phyloP scores from a whole-genome alignment of 2,113 vertebrate genomes.

The Nibea albiflora region DNA sequence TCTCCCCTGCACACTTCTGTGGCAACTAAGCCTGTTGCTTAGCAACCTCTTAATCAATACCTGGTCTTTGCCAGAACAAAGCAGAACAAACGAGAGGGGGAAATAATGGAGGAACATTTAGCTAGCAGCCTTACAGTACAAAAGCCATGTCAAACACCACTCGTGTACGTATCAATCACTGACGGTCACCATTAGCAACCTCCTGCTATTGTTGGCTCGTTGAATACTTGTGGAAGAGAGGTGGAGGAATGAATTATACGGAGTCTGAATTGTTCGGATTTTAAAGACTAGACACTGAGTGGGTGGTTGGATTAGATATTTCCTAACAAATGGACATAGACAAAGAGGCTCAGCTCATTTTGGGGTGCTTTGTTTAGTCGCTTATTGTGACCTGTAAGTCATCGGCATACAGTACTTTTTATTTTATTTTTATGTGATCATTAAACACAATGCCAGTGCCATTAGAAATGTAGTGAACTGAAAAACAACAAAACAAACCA shows the following conservation, averaged over 20 bases:
- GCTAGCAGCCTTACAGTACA: constrained; percentile 71
- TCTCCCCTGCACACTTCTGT: constrained; percentile 77
- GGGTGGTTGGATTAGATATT: constrained; percentile 31
- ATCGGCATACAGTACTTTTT: background rate
- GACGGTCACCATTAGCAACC: constrained; percentile 66
- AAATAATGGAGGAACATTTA: constrained; percentile 79
- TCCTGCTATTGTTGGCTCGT: constrained; percentile 41
- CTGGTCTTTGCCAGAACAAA: constrained; percentile 79
- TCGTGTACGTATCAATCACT: constrained; percentile 57
- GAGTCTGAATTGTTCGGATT: constrained; percentile 42
- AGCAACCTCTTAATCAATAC: constrained; percentile 89
- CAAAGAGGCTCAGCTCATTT: background rate
- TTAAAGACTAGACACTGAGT: constrained; percentile 9
- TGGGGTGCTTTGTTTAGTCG: background rate
- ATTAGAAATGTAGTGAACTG: background rate
- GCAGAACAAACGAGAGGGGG: constrained; percentile 71
- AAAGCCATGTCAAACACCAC: constrained; percentile 73
- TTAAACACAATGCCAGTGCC: background rate
- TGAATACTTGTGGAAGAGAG: constrained; percentile 45
- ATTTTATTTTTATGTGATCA: background rate
- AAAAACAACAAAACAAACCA: background rate
- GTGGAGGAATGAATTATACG: constrained; percentile 43
- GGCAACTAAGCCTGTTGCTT: constrained; percentile 84
- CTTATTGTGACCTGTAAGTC: no score
- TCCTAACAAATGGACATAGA: constrained; percentile 3